Base-by-base conservation (phyloP, 2,888 invertebrate species). In the Drosophila seclusa region DNA sequence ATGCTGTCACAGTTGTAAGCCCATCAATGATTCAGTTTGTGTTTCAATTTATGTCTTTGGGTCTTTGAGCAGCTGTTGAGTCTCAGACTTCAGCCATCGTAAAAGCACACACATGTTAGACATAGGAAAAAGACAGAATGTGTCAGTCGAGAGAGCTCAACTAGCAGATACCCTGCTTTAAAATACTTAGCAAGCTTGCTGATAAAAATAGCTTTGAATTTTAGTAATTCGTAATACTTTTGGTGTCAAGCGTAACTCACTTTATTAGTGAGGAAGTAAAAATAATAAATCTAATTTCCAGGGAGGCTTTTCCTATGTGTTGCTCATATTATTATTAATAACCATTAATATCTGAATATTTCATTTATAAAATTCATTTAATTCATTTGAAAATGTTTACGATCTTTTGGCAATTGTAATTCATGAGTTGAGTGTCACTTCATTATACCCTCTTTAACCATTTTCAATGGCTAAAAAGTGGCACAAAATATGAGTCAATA, bases 1-100 rank as follows among this genome's bases (percentile, higher is more conserved):
- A 11, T 18, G 36, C 21, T 38, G 34, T 32, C 48, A 48, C 61
- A 40, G 2, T 13, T 34, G 32, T 70, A 82, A 80, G 76, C 72
- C 83, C 72, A 82, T 87, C 68, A 83, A 72, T 59, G 74, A 63
- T 85, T 65, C 69, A 50, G 69, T 62, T 72, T 68, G 59, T 38
- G 58, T 16, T 34, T 57, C 50, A 21, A 18, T 57, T 42, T 6
- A 13, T 13, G 49, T 50, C 53, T 45, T 42, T 38, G 16, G 5
- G 40, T 36, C 63, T 57, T 45, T 45, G 29, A 24, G 16, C 52
- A 53, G 42, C 61, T 64, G 29, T 40, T 27, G 36, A 58, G 50
- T 50, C 52, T 27, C 42, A 60, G 29, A 54, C 54, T 45, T 58
- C 49, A 53, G n/a, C 27, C 27, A 36, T 36, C 36, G 18, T 36